Conservation (phyloP, 2,888 invertebrate genomes). For the Tinea pellionella region DNA sequence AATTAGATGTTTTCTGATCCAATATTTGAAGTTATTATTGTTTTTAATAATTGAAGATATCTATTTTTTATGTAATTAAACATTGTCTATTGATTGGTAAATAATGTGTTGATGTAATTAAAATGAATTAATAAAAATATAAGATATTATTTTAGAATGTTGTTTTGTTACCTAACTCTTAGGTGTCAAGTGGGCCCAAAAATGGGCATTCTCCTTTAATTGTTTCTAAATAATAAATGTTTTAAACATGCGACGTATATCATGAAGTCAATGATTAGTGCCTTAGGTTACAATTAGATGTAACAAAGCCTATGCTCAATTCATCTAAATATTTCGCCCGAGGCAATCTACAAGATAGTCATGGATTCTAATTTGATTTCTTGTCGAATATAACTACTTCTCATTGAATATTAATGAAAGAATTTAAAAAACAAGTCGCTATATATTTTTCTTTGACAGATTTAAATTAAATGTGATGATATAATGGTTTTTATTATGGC, state of each 20-base stretch:
- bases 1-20: no score
- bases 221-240: neutral
- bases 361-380: neutral
- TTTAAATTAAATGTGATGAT: neutral
- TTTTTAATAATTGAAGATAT: no score
- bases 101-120: no score
- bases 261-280: constrained; percentile 16
- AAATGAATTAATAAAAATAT: no score
- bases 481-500: neutral
- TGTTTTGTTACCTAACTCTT: no score
- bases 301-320: constrained; percentile 33
- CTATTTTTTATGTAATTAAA: no score
- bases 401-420: neutral
- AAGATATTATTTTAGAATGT: no score
- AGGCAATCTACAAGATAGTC: neutral
- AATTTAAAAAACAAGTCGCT: neutral
- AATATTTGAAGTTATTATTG: no score
- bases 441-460: constrained; percentile 4
- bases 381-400: neutral
- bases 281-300: constrained; percentile 47
- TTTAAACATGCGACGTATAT: constrained; percentile 1
- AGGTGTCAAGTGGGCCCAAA: no score
- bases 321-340: neutral
- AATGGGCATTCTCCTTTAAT: no score
- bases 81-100: no score